Evolutionary conservation across 2,113 vertebrate genomes (phyloP), one percentile per base, ranked within the genome.

Genomic region (Dolichotis patagonum): DNA sequence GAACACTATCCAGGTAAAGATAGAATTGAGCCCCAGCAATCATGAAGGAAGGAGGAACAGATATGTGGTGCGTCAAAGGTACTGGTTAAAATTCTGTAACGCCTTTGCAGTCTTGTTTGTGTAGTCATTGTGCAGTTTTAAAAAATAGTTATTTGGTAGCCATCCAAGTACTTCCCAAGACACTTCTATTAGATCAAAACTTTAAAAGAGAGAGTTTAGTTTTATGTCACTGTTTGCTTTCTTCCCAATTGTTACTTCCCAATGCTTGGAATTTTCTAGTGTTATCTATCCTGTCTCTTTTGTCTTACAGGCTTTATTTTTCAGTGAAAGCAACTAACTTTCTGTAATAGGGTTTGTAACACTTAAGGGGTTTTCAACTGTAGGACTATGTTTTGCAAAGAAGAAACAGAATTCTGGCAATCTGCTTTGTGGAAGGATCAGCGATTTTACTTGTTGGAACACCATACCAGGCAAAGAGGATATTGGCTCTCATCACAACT

Each of bases 401-500:
- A 94, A 95, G 35, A 67, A 78, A 78, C 63, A 56, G 38, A 24
- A 28, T 89, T 67, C 20, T 95, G 54, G 6, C 41, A 88, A 49
- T 92, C 85, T 67, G 52, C 52, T 11, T 43, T 77, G 26, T 85
- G 56, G 46, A 71, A 97, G 49, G 20, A 87, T 22, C 75, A 85
- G n/a, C 17, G n/a, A 52, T 96, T 90, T 90, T 92, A 83, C 82
- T 94, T 69, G n/a, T 95, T 89, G 54, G n/a, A n/a, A 97, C 4
- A 43, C 10, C 0, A 17, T 85, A 63, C 10, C 52, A 87, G 46
- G 92, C 49, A 35, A 97, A 94, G 80, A 63, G 82, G 43, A n/a
- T 80, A 87, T 49, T 88, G 88, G 41, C 20, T 63, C 26, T 69
- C 35, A 41, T 54, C 35, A 52, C 43, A 73, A n/a, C 71, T 81